Base-by-base conservation (phyloP, 2,113 vertebrate genomes). In the Porphyrio hochstetteri region DNA sequence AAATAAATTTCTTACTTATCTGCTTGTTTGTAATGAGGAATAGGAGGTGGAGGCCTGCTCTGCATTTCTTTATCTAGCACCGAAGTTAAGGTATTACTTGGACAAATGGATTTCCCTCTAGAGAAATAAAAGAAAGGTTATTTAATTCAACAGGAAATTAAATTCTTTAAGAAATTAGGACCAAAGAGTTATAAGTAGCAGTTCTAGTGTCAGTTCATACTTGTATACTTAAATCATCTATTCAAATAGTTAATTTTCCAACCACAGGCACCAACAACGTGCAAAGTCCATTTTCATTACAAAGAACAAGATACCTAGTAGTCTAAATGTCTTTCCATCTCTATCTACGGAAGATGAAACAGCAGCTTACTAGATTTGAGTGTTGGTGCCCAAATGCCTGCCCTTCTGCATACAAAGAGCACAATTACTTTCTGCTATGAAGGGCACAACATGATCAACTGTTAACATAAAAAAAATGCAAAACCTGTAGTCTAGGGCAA, bases 81-180 rank as follows among this genome's bases (percentile, higher is more conserved):
- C n/a, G 98, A 97, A 28, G 98, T 98, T 95, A 99, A 98, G 15
- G 98, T 98, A 63, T 97, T 97, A 97, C 98, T 98, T 35, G 99
- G 99, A 97, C 99, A 99, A 59, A 97, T 5, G 4, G 99, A 99
- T 95, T 99, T 99, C 92, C 99, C 99, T 96, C 99, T 99, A 95
- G 50, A 90, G 90, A 97, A 96, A 97, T 40, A 95, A 94, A 91
- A 87, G 28, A 96, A 79, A 93, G 11, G 21, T 68, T 93, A 90
- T 72, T 92, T 88, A 48, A 68, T 86, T 83, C 56, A 79, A 74
- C 1, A 78, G 29, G 74, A 82, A 78, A 48, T 71, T 20, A 75
- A 25, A 80, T 20, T 53, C 21, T 27, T 64, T 48, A 82, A 74
- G 31, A 86, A 83, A 25, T 2, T 11, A 57, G 33, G 18, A 20